These are phyloP conservation scores for Lanius ludovicianus DNA, from an alignment of 2,113 vertebrate species.

Conservation along the genomic window DNA sequence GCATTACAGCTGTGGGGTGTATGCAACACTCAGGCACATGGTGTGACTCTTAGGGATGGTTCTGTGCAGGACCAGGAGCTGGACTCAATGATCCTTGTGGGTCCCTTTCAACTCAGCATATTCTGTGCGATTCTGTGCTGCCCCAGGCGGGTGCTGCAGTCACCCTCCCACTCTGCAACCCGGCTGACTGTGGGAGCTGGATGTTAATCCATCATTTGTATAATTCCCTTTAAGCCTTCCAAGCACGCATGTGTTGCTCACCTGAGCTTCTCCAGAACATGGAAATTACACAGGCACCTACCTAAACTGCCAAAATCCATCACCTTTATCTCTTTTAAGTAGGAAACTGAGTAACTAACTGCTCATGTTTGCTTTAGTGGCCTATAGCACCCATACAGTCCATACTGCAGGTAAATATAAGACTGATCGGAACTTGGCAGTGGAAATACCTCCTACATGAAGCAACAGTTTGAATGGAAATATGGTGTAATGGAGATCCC, in stretches of 20 bases:
- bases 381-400: not conserved
- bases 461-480: not conserved
- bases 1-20: fast-evolving
- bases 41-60: not conserved
- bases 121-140: not conserved
- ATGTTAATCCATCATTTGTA: fast-evolving
- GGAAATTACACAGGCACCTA: not conserved
- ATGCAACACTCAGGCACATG: fast-evolving
- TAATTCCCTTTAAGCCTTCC: not conserved
- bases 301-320: not conserved
- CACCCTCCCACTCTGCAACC: not conserved
- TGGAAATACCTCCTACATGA: not conserved
- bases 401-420: not conserved
- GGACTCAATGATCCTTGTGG: not conserved
- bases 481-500: not conserved
- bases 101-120: not conserved
- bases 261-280: not conserved
- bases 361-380: not conserved
- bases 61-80: not conserved
- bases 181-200: not conserved
- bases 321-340: not conserved
- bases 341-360: not conserved
- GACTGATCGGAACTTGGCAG: not conserved
- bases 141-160: not conserved
- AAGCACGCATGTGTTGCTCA: not conserved